Evolutionary conservation across 2,113 vertebrate species (phyloP).

Genomic region (Xenus cinereus): DNA sequence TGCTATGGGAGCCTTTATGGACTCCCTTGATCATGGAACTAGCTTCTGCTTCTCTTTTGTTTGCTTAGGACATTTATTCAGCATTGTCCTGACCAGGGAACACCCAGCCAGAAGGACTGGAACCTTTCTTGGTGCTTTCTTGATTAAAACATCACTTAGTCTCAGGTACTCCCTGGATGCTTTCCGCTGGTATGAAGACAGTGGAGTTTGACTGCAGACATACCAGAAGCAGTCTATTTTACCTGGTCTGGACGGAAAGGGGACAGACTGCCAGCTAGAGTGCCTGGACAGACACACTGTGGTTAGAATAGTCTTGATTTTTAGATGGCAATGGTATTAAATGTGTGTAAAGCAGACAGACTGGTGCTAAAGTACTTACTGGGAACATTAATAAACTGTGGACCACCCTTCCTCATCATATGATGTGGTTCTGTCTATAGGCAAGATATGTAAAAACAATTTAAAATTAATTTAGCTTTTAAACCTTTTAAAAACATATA

Average conservation of each 20-base stretch:
- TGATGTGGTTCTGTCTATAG: slow-evolving; percentile 47
- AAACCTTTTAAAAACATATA: slow-evolving; percentile 60
- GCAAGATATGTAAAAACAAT: slow-evolving; percentile 63
- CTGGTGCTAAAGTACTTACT: slow-evolving; percentile 38
- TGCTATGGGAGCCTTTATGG: not conserved
- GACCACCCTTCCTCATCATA: slow-evolving; percentile 29
- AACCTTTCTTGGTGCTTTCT: not conserved
- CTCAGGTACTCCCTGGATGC: not conserved
- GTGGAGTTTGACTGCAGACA: not conserved
- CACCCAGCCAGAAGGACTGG: not conserved
- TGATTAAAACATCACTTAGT: not conserved
- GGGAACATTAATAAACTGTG: slow-evolving; percentile 9
- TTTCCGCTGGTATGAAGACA: not conserved
- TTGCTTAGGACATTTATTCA: not conserved
- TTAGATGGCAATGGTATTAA: slow-evolving; percentile 1
- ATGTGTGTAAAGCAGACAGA: slow-evolving; percentile 49
- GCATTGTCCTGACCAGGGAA: not conserved
- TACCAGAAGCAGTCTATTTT: not conserved
- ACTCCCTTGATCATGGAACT: not conserved
- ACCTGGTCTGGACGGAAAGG: slow-evolving; percentile 16
- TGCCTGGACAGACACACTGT: not conserved
- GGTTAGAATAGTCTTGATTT: slow-evolving; percentile 22
- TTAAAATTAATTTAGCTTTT: slow-evolving; percentile 68
- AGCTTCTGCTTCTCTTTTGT: not conserved
- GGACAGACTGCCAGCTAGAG: not conserved